Evolutionary conservation across 1,140 invertebrate species (phyloP).

Genomic region (Microplitis mediator): DNA sequence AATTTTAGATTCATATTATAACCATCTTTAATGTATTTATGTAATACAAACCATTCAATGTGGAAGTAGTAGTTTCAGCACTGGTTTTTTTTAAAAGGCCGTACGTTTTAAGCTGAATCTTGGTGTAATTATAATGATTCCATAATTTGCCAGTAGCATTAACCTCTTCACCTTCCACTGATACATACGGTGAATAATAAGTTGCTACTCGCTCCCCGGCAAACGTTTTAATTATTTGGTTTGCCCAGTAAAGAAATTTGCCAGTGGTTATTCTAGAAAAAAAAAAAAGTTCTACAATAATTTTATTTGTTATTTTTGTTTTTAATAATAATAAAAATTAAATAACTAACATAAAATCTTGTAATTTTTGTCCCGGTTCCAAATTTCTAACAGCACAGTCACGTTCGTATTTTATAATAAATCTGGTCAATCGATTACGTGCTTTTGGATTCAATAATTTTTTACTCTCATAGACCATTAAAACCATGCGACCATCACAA

Average conservation of each 20-base stretch:
- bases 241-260: not conserved
- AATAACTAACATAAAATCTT: not conserved
- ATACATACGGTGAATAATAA: not conserved
- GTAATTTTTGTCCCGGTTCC: not conserved
- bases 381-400: not conserved
- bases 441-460: not conserved
- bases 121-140: slow-evolving; percentile 11
- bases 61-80: too few relatives aligned
- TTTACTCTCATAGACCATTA: not conserved
- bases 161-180: not conserved
- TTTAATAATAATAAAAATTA: not conserved
- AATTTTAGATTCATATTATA: not conserved
- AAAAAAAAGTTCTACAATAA: not conserved
- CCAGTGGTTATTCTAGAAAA: not conserved
- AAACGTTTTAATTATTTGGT: not conserved
- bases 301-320: too few relatives aligned
- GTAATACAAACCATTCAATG: not conserved
- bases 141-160: slow-evolving; percentile 8
- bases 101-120: not conserved
- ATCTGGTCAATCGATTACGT: not conserved
- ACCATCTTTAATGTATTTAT: not conserved
- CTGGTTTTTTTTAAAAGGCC: not conserved
- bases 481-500: not conserved
- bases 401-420: not conserved
- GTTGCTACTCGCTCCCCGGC: not conserved